Conservation (phyloP, 2,888 invertebrate genomes). For the Drosophila crucigera region DNA sequence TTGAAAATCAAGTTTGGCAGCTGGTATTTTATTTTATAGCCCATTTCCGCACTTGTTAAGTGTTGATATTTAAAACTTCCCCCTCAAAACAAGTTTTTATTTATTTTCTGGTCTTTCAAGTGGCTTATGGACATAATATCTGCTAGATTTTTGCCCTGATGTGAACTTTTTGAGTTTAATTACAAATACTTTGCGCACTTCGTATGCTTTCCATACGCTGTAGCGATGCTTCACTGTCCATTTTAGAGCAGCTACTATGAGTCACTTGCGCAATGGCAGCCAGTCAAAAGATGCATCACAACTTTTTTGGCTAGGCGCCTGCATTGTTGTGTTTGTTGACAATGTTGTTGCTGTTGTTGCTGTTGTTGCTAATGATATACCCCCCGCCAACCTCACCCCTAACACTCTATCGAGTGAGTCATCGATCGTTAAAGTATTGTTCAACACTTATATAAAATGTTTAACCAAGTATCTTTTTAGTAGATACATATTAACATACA, state of each 20-base stretch:
- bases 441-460: constrained; percentile 53
- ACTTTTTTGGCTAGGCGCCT: constrained; percentile 77
- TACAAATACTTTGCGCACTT: not conserved
- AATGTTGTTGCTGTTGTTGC: constrained; percentile 59
- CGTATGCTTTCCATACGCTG: not conserved
- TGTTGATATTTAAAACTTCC: not conserved
- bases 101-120: not conserved
- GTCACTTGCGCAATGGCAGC: constrained; percentile 61
- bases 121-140: not conserved
- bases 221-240: constrained; percentile 41
- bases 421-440: constrained; percentile 48
- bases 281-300: constrained; percentile 75
- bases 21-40: not conserved
- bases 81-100: not conserved
- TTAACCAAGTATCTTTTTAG: constrained; percentile 40
- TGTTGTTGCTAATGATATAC: constrained; percentile 10
- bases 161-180: not conserved
- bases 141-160: not conserved
- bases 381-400: not conserved
- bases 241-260: constrained; percentile 43
- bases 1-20: not conserved
- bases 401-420: constrained; percentile 36
- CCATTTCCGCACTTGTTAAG: not conserved
- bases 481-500: constrained; percentile 46
- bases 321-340: constrained; percentile 76